A percentile compares a stretch with the other conserved stretches of the same genome.
Conservation (phyloP, 2,797 vertebrate species). For the Lindbergichthys nudifrons region DNA sequence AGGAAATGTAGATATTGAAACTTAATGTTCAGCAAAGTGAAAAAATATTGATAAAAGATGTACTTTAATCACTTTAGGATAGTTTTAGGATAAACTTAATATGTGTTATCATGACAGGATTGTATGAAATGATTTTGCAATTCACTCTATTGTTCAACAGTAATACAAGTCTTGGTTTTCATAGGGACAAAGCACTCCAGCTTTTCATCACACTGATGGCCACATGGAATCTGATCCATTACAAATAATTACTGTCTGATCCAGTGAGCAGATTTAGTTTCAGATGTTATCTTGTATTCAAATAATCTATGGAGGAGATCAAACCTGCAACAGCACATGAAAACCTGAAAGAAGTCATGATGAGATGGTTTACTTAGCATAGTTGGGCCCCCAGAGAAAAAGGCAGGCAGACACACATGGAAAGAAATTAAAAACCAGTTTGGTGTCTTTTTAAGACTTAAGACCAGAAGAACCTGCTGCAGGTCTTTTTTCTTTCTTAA, state of each 20-base stretch:
- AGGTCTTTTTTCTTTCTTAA: conserved; percentile 4
- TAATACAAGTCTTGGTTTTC: conserved; percentile 39
- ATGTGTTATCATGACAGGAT: background rate
- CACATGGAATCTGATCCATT: conserved; percentile 29
- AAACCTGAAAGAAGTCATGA: conserved; percentile 49
- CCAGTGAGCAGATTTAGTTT: conserved; percentile 27
- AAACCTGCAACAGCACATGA: conserved; percentile 35
- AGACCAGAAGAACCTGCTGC: conserved; percentile 79
- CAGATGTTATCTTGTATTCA: conserved; percentile 42
- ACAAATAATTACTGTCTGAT: conserved; percentile 44
- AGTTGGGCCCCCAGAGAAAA: conserved; percentile 26
- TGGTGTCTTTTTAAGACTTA: conserved; percentile 54
- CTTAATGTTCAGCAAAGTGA: background rate
- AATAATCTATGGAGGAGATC: conserved; percentile 33
- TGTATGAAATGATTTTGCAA: background rate
- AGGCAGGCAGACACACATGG: conserved; percentile 15
- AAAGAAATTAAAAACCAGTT: conserved; percentile 71
- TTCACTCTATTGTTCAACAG: conserved; percentile 27
- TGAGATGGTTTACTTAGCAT: conserved; percentile 25
- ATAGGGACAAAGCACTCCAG: conserved; percentile 16
- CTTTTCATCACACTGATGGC: conserved; percentile 40
- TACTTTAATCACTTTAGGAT: background rate
- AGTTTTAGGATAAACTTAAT: background rate
- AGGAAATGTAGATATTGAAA: background rate
- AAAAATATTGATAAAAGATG: background rate